phyloP scores from a whole-genome alignment of 92 coral and sea anemone species.

The Pocillopora grandis region DNA sequence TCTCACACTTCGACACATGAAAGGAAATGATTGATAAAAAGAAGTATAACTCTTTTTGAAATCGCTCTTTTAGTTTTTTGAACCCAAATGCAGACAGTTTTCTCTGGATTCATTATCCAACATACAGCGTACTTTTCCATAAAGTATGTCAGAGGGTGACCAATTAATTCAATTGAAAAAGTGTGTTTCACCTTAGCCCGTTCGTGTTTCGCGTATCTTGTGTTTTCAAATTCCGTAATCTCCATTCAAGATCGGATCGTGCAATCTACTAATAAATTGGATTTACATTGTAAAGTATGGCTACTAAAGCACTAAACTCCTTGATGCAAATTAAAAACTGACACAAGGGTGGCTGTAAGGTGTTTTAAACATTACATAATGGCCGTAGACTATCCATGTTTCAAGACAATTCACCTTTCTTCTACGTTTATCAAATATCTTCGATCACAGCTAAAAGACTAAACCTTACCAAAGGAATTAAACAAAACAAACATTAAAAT shows the following conservation, averaged over 20 bases:
- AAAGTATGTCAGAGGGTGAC: no score
- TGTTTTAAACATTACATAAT: no score
- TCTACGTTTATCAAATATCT: no score
- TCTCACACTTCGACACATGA: not conserved
- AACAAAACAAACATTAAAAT: no score
- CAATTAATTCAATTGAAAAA: not conserved
- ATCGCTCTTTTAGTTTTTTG: not conserved
- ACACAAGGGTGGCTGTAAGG: no score
- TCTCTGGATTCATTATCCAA: not conserved
- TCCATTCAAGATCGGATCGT: not conserved
- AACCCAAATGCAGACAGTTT: not conserved
- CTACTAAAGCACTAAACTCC: no score
- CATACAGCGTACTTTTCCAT: not conserved
- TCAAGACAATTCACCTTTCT: no score
- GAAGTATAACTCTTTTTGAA: not conserved
- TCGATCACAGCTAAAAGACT: no score
- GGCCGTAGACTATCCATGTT: no score
- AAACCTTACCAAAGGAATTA: no score
- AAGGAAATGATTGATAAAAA: slow-evolving; percentile 11
- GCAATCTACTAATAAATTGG: not conserved
- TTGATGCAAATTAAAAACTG: no score
- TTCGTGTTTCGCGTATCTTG: not conserved
- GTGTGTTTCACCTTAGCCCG: not conserved
- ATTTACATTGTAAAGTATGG: not conserved
- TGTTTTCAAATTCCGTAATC: not conserved